A percentile compares a stretch with the other conserved stretches of the same genome.
These are phyloP conservation scores for Callyntrura guangdongensis DNA, from an alignment of 2,888 invertebrate species.

Conservation along the genomic window DNA sequence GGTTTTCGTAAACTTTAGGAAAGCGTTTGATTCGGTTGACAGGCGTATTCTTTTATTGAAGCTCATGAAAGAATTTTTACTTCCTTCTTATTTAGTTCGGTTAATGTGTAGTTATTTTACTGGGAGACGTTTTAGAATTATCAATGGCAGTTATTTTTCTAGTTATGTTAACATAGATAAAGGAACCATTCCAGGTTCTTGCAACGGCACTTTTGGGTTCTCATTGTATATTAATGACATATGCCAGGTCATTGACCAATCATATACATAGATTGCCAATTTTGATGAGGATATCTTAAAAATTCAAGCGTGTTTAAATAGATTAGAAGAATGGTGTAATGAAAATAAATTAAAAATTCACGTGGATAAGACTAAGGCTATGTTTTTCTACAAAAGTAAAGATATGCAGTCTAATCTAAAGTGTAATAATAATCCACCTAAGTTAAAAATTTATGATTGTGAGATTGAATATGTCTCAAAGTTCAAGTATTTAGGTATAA, in stretches of 20 bases:
- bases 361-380: conserved; percentile 40
- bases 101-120: background rate
- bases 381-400: conserved; percentile 42
- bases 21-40: conserved; percentile 24
- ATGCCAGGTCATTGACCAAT: background rate
- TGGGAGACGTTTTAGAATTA: conserved; percentile 10
- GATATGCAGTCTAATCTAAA: background rate
- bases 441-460: background rate
- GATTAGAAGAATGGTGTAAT: conserved; percentile 16
- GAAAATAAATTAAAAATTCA: conserved; percentile 9
- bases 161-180: background rate
- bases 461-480: background rate
- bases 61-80: conserved; percentile 17
- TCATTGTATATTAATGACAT: conserved; percentile 50
- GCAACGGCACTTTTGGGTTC: conserved; percentile 30
- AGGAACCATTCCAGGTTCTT: conserved; percentile 3
- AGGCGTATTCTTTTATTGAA: background rate
- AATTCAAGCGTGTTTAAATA: too few relatives aligned
- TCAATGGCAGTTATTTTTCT: background rate
- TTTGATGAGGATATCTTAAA: conserved; percentile 17
- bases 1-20: conserved; percentile 35
- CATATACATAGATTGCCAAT: conserved; percentile 20
- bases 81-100: conserved; percentile 7
- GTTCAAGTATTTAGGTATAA: background rate
- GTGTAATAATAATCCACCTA: background rate